Evolutionary conservation across 2,888 invertebrate species (phyloP).

Genomic region (Oligia latruncula): DNA sequence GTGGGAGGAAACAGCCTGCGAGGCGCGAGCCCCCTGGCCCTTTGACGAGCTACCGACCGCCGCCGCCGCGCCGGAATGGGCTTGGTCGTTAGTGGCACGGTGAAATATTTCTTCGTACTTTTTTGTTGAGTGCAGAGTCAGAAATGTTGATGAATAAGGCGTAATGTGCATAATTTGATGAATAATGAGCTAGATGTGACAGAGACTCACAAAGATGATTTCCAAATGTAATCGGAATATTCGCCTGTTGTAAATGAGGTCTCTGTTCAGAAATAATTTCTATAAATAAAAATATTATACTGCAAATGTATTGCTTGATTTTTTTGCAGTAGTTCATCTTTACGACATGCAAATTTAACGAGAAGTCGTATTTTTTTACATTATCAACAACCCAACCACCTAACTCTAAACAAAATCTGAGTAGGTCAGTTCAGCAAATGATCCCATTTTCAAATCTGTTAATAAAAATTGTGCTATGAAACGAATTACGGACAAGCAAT

Average conservation of each 20-base stretch:
- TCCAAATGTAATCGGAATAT: neutral
- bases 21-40: slow-evolving; percentile 71
- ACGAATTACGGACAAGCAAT: neutral
- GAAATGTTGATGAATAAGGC: slow-evolving; percentile 52
- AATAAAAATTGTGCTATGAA: neutral
- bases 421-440: neutral
- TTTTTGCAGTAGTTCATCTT: neutral
- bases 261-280: neutral
- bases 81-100: slow-evolving; percentile 67
- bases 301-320: neutral
- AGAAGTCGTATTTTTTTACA: neutral
- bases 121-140: slow-evolving; percentile 30
- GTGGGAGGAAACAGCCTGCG: slow-evolving; percentile 72
- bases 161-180: slow-evolving; percentile 47
- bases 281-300: neutral
- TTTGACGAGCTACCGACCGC: slow-evolving; percentile 69
- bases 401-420: neutral
- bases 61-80: slow-evolving; percentile 56
- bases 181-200: slow-evolving; percentile 1
- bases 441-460: neutral
- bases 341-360: neutral
- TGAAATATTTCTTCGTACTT: slow-evolving; percentile 61
- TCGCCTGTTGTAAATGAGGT: neutral
- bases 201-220: neutral
- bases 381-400: neutral